Evolutionary conservation across 2,888 invertebrate species (phyloP).

Genomic region (Metallyticus violacea): DNA sequence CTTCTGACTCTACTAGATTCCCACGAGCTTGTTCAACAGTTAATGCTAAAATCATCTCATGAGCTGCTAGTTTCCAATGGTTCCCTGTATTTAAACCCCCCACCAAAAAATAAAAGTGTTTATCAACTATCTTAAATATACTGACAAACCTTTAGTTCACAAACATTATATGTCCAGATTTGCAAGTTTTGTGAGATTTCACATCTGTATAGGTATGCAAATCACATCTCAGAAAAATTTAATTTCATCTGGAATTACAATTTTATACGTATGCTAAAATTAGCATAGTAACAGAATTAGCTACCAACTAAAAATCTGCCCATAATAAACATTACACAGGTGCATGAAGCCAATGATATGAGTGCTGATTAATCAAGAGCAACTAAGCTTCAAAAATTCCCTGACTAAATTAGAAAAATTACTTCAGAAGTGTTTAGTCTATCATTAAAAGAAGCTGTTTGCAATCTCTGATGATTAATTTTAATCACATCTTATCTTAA

Average conservation of each 20-base stretch:
- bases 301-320: neutral
- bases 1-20: too few species aligned
- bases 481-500: too few species aligned
- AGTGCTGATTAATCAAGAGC: neutral
- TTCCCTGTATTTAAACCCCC: neutral
- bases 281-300: neutral
- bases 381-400: too few species aligned
- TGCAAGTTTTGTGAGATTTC: too few species aligned
- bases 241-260: neutral
- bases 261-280: neutral
- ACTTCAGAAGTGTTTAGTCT: too few species aligned
- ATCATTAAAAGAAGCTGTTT: too few species aligned
- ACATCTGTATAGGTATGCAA: too few species aligned
- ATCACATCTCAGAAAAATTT: too few species aligned
- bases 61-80: neutral
- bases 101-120: neutral
- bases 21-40: too few species aligned
- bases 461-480: too few species aligned
- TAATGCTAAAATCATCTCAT: neutral
- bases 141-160: neutral
- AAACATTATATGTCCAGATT: neutral
- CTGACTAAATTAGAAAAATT: too few species aligned
- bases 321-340: neutral
- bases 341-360: neutral
- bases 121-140: neutral